These are phyloP conservation scores for Leptopilina boulardi DNA, from an alignment of 1,140 invertebrate species.

Conservation along the genomic window DNA sequence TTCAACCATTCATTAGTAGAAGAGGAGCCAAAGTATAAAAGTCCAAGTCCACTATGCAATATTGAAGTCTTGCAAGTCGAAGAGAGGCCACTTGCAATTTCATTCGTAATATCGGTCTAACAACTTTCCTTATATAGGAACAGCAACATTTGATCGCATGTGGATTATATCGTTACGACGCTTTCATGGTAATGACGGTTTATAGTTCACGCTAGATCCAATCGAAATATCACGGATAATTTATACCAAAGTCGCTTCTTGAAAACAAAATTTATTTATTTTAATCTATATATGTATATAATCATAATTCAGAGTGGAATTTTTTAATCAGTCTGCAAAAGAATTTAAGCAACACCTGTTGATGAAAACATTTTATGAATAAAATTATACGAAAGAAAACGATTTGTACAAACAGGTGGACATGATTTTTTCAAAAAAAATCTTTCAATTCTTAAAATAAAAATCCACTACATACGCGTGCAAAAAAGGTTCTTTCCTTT, in stretches of 20 bases:
- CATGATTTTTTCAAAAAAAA: background rate
- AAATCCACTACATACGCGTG: background rate
- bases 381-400: background rate
- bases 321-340: background rate
- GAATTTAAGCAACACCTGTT: background rate
- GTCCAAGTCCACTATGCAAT: slow-evolving; percentile 47
- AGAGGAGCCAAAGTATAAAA: slow-evolving; percentile 60
- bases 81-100: slow-evolving; percentile 57
- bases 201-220: background rate
- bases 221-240: background rate
- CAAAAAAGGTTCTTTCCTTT: background rate
- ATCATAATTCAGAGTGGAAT: no score
- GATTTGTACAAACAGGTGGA: background rate
- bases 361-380: background rate
- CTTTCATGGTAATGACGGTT: slow-evolving; percentile 34
- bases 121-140: slow-evolving; percentile 18
- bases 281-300: no score
- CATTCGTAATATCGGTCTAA: slow-evolving; percentile 56
- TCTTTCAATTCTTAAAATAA: background rate
- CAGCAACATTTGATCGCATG: slow-evolving; percentile 25
- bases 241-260: background rate
- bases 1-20: slow-evolving; percentile 70
- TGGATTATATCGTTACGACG: slow-evolving; percentile 34
- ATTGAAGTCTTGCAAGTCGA: slow-evolving; percentile 52
- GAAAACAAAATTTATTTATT: no score